Evolutionary conservation across 2,113 vertebrate species (phyloP).

Genomic region (Microcebus ravelobensis): DNA sequence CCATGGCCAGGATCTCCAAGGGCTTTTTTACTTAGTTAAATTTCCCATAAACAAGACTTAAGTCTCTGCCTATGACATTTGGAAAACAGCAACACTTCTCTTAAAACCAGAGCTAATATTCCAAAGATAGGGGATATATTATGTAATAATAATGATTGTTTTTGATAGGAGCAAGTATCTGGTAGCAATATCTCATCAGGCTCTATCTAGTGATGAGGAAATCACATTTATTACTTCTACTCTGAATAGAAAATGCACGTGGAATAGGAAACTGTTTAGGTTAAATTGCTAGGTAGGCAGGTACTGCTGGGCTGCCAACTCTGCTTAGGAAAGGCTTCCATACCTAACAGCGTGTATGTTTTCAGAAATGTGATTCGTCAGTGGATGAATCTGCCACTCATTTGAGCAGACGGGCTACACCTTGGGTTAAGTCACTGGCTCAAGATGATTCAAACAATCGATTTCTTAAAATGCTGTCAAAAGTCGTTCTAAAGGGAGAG

Average conservation of each 20-base stretch:
- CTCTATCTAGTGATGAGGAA: neutral
- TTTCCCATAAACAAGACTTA: neutral
- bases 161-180: neutral
- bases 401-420: neutral
- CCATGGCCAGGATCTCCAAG: neutral
- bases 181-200: neutral
- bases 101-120: neutral
- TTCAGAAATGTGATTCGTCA: neutral
- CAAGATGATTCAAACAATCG: neutral
- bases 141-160: neutral
- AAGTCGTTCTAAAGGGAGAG: neutral
- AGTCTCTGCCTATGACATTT: neutral
- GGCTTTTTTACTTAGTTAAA: neutral
- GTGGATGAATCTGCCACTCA: neutral
- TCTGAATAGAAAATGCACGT: neutral
- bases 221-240: constrained; percentile 2
- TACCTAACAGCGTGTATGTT: neutral
- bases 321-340: neutral
- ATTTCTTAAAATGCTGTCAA: neutral
- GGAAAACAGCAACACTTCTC: neutral
- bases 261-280: neutral
- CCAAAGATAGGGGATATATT: neutral
- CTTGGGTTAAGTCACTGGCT: neutral
- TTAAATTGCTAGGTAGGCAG: neutral
- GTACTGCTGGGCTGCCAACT: neutral